phyloP scores from a whole-genome alignment of 2,113 vertebrate species.

The Aleadryas rufinucha region DNA sequence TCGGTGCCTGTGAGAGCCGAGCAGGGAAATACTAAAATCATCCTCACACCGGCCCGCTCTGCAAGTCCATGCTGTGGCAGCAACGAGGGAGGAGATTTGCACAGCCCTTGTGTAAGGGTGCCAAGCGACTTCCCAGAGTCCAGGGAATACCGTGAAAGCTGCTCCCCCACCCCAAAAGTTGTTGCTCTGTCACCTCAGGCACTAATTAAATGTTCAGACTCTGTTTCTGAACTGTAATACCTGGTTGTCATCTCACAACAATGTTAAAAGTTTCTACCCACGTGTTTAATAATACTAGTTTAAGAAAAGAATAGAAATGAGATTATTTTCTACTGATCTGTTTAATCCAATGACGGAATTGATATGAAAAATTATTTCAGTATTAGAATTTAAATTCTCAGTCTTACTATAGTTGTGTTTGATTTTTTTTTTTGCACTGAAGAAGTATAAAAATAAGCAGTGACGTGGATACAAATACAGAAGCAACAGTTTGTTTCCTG shows the following conservation, averaged over 20 bases:
- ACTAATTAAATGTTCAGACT: not conserved
- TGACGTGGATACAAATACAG: not conserved
- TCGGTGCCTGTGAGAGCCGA: not conserved
- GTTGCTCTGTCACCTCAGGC: rapidly evolving
- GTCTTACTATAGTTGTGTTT: not conserved
- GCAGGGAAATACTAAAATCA: rapidly evolving
- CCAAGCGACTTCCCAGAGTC: not conserved
- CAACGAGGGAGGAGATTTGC: rapidly evolving
- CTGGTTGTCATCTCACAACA: rapidly evolving
- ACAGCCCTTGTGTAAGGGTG: not conserved
- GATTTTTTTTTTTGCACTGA: not conserved
- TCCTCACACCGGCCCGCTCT: rapidly evolving
- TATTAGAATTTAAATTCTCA: not conserved
- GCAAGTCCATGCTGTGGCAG: not conserved
- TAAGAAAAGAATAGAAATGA: not conserved
- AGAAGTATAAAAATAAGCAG: not conserved
- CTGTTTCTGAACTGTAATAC: rapidly evolving
- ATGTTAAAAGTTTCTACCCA: rapidly evolving
- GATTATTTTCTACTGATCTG: not conserved
- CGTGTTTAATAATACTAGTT: rapidly evolving
- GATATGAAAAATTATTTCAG: not conserved
- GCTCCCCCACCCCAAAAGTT: rapidly evolving
- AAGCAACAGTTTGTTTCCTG: not conserved
- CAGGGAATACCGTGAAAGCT: not conserved
- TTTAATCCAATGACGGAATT: rapidly evolving